These are phyloP conservation scores for Enteromius paludinosus DNA, from an alignment of 2,797 vertebrate species.

Conservation along the genomic window DNA sequence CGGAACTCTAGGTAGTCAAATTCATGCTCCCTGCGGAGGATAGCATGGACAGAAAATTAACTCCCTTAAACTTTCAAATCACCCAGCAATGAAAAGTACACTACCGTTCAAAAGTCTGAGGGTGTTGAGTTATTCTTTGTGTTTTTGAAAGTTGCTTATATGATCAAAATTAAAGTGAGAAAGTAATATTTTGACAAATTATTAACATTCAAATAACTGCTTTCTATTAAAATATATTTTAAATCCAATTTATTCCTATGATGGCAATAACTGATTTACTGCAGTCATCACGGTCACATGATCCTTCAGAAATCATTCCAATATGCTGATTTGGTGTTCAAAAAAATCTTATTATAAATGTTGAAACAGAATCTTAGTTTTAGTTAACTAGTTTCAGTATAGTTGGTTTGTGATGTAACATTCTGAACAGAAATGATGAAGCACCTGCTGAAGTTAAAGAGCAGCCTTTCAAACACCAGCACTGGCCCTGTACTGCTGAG, in stretches of 20 bases:
- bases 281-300: not conserved
- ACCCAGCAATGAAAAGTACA: not conserved
- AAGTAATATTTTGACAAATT: not conserved
- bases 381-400: not conserved
- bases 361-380: not conserved
- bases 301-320: not conserved
- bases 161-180: not conserved
- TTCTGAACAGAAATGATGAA: conserved; percentile 44
- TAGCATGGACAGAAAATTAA: not conserved
- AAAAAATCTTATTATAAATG: not conserved
- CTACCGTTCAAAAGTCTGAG: not conserved
- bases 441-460: conserved; percentile 98
- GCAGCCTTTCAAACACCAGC: conserved; percentile 94
- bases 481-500: conserved; percentile 97
- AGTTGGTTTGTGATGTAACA: not conserved
- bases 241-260: not conserved
- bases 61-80: not conserved
- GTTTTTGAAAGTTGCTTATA: not conserved
- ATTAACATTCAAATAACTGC: not conserved
- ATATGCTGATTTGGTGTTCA: not conserved
- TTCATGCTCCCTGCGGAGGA: conserved; percentile 81
- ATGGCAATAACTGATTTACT: not conserved
- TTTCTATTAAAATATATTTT: not conserved
- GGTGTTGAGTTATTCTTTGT: too few species aligned
- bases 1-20: conserved; percentile 98